Evolutionary conservation across 2,888 invertebrate genomes (phyloP).

Genomic region (Sarcophaga caerulescens): DNA sequence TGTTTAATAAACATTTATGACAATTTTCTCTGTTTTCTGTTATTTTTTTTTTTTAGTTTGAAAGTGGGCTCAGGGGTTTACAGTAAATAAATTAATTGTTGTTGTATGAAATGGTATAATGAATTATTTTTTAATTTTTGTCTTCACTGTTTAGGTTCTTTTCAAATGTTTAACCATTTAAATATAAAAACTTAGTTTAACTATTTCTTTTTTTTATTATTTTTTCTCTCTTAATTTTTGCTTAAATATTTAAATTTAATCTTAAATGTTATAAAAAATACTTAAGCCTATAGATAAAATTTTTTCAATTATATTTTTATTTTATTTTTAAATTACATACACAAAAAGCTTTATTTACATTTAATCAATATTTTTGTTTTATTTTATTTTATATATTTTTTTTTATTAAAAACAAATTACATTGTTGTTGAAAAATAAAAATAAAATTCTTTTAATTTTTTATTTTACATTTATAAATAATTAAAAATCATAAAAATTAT

Average conservation of each 20-base stretch:
- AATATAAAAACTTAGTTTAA: no score
- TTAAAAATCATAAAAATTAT: constrained; percentile 41
- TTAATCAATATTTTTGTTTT: constrained; percentile 6
- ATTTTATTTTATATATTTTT: background rate
- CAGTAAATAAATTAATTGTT: background rate
- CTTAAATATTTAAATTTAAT: constrained; percentile 35
- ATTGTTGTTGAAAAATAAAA: constrained; percentile 18
- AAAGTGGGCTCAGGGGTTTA: background rate
- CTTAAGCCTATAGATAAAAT: constrained; percentile 42
- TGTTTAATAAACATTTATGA: constrained; percentile 62
- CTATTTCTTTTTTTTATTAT: constrained; percentile 28
- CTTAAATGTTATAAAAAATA: constrained; percentile 52
- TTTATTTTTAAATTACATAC: constrained; percentile 51
- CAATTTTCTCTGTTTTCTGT: constrained; percentile 14
- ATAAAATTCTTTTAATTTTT: background rate
- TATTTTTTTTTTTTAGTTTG: constrained; percentile 38
- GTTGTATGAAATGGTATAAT: no score
- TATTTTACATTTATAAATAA: constrained; percentile 22
- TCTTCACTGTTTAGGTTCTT: no score
- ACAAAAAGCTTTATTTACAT: constrained; percentile 55
- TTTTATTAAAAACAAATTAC: constrained; percentile 43
- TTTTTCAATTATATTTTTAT: constrained; percentile 46
- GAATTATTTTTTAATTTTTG: no score
- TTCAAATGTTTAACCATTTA: no score
- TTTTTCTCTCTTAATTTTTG: background rate